Percentiles rank a stretch among this genome's conserved stretches.
Evolutionary conservation across 2,797 vertebrate species (phyloP).

Genomic region (Anguilla megastoma): DNA sequence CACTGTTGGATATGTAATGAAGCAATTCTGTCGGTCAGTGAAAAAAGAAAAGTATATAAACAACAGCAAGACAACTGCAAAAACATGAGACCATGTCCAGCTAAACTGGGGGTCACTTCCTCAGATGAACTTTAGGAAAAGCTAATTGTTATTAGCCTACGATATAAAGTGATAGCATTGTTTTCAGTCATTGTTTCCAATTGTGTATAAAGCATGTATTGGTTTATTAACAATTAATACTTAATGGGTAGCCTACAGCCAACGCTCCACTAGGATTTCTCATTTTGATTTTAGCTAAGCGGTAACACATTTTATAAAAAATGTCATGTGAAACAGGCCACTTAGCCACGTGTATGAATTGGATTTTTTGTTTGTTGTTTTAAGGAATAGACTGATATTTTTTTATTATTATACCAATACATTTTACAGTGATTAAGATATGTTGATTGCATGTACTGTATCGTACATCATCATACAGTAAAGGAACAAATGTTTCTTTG

Average conservation of each 20-base stretch:
- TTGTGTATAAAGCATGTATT: neutral
- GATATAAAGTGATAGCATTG: neutral
- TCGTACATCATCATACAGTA: neutral
- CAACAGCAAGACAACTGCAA: neutral
- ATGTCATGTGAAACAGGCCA: too few species aligned
- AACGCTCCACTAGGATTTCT: too few species aligned
- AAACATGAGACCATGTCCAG: neutral
- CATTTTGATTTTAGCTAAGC: too few species aligned
- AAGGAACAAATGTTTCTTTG: neutral
- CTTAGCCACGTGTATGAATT: too few species aligned
- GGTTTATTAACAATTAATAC: too few species aligned
- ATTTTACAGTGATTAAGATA: neutral
- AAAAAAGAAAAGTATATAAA: neutral
- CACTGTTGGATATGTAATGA: neutral
- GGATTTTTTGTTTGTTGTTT: neutral
- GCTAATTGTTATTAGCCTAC: neutral
- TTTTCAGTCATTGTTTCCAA: neutral
- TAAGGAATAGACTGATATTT: neutral
- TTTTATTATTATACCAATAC: neutral
- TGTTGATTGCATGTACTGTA: neutral
- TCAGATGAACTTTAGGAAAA: neutral
- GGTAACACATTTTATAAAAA: too few species aligned
- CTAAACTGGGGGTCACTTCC: neutral
- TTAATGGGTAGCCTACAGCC: too few species aligned
- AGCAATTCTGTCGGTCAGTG: neutral